Conservation (phyloP, 2,113 vertebrate genomes). For the Hippolais icterina region DNA sequence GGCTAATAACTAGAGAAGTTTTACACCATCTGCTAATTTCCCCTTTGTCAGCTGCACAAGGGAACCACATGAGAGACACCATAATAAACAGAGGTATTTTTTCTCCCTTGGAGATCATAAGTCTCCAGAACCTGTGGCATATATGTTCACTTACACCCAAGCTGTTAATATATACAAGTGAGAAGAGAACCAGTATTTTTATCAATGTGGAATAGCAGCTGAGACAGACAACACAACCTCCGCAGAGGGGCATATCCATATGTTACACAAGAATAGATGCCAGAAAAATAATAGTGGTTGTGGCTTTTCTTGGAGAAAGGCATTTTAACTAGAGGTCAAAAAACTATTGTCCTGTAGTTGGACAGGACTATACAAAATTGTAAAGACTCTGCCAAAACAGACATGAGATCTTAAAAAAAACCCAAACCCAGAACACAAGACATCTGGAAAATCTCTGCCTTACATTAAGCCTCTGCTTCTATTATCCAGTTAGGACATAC, state of each 20-base stretch:
- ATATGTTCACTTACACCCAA: slow-evolving; percentile 57
- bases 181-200: slow-evolving; percentile 63
- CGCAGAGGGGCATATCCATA: slow-evolving; percentile 49
- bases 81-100: slow-evolving; percentile 51
- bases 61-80: slow-evolving; percentile 30
- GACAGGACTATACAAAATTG: neutral
- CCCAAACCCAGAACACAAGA: neutral
- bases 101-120: slow-evolving; percentile 27
- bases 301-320: neutral
- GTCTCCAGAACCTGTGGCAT: slow-evolving; percentile 46
- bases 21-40: slow-evolving; percentile 40
- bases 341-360: neutral
- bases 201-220: slow-evolving; percentile 65
- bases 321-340: neutral
- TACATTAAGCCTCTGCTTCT: neutral
- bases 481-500: neutral
- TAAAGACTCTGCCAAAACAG: neutral
- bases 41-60: slow-evolving; percentile 4
- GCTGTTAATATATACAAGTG: slow-evolving; percentile 61
- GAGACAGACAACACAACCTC: slow-evolving; percentile 67
- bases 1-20: slow-evolving; percentile 21
- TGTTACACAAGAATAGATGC: slow-evolving; percentile 35
- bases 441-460: neutral
- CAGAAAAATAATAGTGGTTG: slow-evolving; percentile 27
- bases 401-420: neutral